Percentiles rank a stretch among this genome's conserved stretches.
Conservation (phyloP, 2,888 invertebrate species). For the Julus scandinavius region DNA sequence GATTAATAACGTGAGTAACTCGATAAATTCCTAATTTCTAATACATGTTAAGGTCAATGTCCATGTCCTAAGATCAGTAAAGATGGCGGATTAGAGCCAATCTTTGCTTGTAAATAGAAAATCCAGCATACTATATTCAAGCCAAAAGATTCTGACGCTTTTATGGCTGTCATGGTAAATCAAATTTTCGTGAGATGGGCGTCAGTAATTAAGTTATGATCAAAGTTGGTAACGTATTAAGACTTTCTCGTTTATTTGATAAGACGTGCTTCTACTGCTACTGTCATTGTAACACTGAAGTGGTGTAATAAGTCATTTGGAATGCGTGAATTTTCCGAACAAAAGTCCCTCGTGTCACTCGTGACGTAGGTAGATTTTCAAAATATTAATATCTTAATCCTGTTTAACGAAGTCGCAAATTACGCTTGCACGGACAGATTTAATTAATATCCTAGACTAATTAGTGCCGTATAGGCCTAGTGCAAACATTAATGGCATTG, state of each 20-base stretch:
- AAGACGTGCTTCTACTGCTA: not conserved
- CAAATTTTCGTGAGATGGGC: not conserved
- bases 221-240: not conserved
- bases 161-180: not conserved
- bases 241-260: not conserved
- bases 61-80: not conserved
- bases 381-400: not conserved
- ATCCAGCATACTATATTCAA: too few species aligned
- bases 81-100: not conserved
- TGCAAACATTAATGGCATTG: not conserved
- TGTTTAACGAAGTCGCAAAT: not conserved
- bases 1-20: not conserved
- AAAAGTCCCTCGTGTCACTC: not conserved
- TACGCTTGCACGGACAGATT: not conserved
- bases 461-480: not conserved
- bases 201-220: not conserved
- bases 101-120: too few species aligned
- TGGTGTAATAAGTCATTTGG: not conserved
- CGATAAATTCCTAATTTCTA: too few species aligned
- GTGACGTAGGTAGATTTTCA: not conserved
- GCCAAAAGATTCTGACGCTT: not conserved
- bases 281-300: not conserved
- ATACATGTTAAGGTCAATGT: too few species aligned
- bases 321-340: not conserved
- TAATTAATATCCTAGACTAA: conserved; percentile 1